These are phyloP conservation scores for Lithobius niger DNA, from an alignment of 1,140 invertebrate genomes.

Conservation along the genomic window DNA sequence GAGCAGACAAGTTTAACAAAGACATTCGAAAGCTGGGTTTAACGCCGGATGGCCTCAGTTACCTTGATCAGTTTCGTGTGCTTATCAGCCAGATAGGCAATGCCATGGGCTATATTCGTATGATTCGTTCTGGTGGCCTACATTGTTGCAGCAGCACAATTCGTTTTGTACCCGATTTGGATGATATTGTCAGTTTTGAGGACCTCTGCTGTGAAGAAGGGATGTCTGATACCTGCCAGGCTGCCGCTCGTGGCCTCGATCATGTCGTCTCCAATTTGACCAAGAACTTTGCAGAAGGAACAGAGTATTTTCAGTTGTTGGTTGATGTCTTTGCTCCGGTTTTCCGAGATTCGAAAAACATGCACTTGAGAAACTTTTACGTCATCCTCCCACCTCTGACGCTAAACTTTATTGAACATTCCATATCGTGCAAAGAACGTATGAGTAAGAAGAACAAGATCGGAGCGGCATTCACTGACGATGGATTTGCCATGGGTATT, in stretches of 20 bases:
- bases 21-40: conserved; percentile 79
- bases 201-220: conserved; percentile 39
- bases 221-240: conserved; percentile 43
- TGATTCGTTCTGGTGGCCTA: conserved; percentile 84
- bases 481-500: conserved; percentile 96
- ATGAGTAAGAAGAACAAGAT: conserved; percentile 69
- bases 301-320: conserved; percentile 73
- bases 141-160: conserved; percentile 84
- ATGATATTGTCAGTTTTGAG: conserved; percentile 50
- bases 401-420: conserved; percentile 88
- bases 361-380: conserved; percentile 86
- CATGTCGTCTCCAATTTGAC: conserved; percentile 60
- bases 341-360: conserved; percentile 69
- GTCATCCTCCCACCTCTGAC: conserved; percentile 87
- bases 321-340: conserved; percentile 84
- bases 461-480: conserved; percentile 86
- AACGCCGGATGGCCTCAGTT: conserved; percentile 64
- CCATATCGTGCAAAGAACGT: conserved; percentile 82
- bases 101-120: conserved; percentile 87
- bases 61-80: conserved; percentile 83
- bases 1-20: conserved; percentile 89
- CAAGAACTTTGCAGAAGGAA: conserved; percentile 79
- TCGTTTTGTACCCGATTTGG: conserved; percentile 73
- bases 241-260: conserved; percentile 57
- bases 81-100: conserved; percentile 92